Conservation (phyloP, 2,113 vertebrate species). For the Ophiodon elongatus region DNA sequence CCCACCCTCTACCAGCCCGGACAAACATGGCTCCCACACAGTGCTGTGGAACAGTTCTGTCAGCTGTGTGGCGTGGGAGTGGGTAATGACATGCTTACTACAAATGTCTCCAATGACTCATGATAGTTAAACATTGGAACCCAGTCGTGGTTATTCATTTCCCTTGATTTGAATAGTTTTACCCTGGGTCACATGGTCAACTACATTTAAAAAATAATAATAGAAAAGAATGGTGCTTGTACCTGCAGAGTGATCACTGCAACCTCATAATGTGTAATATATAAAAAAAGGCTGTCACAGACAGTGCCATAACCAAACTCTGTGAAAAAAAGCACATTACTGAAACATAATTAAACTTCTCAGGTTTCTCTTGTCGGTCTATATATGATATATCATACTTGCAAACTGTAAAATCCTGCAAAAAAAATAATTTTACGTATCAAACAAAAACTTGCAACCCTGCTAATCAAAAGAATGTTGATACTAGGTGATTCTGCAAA, state of each 20-base stretch:
- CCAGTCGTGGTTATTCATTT: conserved; percentile 51
- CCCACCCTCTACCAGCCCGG: conserved; percentile 1
- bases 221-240: background rate
- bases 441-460: background rate
- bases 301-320: background rate
- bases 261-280: background rate
- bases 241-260: background rate
- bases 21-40: conserved; percentile 48
- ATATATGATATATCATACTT: background rate
- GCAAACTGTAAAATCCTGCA: background rate
- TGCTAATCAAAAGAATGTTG: too few species aligned
- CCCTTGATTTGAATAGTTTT: conserved; percentile 44
- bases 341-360: background rate
- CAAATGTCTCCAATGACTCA: conserved; percentile 65
- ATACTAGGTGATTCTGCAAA: background rate
- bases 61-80: conserved; percentile 63
- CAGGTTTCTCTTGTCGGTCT: background rate
- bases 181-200: background rate
- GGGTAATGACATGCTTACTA: conserved; percentile 71
- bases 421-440: too few species aligned
- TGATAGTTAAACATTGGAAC: conserved; percentile 58
- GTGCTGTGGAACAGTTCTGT: conserved; percentile 66
- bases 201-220: background rate
- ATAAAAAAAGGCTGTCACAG: background rate
- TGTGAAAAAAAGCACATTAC: background rate